Evolutionary conservation across 1,140 invertebrate genomes (phyloP), one percentile per base, ranked within the genome.

Genomic region (Papilio glaucus): DNA sequence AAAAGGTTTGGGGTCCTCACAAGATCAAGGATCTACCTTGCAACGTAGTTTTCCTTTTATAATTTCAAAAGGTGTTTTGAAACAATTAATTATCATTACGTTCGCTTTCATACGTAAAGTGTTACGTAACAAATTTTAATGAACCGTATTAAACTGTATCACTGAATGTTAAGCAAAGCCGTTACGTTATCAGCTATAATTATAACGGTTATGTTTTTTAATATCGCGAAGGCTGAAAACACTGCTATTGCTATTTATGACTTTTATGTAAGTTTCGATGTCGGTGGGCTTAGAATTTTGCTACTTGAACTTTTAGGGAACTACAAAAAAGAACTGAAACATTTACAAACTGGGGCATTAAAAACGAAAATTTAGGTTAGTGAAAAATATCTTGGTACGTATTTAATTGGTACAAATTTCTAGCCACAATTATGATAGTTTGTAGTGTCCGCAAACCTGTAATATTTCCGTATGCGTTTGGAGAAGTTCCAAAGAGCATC

Each of bases 391-490:
- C n/a, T n/a, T n/a, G n/a, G n/a, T n/a, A n/a, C n/a, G n/a, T n/a
- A n/a, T n/a, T n/a, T n/a, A n/a, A n/a, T n/a, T n/a, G n/a, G n/a
- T n/a, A n/a, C n/a, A n/a, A 18, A 33, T 33, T 33, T 33, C 6
- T 33, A n/a, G 29, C 29, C 0, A 9, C 8, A 49, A 18, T 49
- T 0, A 21, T 49, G 9, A 15, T 18, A 49, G 1, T 49, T 49
- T 8, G 15, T 49, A 49, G 9, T 57, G 49, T 57, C 49, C 4
- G 12, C 15, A 57, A 21, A 57, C 21, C 3, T 57, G 49, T 57
- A 57, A 57, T 57, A 57, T 57, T 57, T 26, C 49, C 49, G 49
- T 57, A 26, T 24, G 49, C 49, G 21, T 57, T 57, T 57, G 49
- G 49, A 57, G 12, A 12, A 12, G 49, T 57, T 57, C 49, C 49